Conservation (phyloP, 2,113 vertebrate species). For the Eudyptes chrysolophus region DNA sequence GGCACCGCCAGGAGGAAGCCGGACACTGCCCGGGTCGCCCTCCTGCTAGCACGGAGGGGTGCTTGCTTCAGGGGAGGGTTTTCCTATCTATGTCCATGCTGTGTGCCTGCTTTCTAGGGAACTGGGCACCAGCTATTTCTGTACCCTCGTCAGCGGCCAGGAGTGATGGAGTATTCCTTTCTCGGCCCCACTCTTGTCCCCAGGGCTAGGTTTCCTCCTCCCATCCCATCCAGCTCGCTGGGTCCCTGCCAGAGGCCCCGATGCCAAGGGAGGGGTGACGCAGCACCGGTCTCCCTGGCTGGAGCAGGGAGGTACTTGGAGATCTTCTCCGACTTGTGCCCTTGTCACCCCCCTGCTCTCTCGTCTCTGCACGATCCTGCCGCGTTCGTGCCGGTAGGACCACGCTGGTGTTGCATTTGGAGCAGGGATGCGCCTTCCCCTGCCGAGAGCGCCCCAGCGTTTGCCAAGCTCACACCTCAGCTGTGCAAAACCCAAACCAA, state of each 20-base stretch:
- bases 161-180: background rate
- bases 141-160: background rate
- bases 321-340: background rate
- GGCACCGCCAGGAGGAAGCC: background rate
- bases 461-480: background rate
- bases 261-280: background rate
- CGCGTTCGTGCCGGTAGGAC: rapidly evolving
- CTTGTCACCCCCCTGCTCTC: background rate
- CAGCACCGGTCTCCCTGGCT: rapidly evolving
- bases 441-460: rapidly evolving
- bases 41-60: background rate
- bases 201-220: background rate
- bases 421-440: background rate
- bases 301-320: rapidly evolving
- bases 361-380: rapidly evolving
- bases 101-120: background rate
- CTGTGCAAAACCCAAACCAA: background rate
- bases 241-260: background rate
- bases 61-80: background rate
- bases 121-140: background rate
- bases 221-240: background rate
- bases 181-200: background rate
- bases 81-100: background rate
- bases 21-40: rapidly evolving
- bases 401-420: rapidly evolving